phyloP scores from a whole-genome alignment of 2,113 vertebrate genomes.

The Malurus elegans region DNA sequence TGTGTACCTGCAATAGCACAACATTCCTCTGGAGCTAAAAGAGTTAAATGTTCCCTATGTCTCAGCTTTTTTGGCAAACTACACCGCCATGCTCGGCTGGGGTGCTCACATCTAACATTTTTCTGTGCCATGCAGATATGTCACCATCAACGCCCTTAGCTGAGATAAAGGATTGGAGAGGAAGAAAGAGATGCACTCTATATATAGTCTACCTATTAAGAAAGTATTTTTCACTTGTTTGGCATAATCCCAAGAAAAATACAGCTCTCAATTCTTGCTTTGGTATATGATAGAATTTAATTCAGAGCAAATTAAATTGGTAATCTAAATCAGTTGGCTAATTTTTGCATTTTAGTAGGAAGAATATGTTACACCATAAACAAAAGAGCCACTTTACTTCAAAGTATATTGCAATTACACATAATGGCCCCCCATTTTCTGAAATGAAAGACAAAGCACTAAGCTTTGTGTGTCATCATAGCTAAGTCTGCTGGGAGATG shows the following conservation, averaged over 20 bases:
- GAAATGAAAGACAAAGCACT: constrained; percentile 22
- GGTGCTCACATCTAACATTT: not conserved
- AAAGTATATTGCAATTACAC: constrained; percentile 31
- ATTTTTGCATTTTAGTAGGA: constrained; percentile 6
- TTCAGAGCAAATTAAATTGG: constrained; percentile 15
- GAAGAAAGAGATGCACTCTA: not conserved
- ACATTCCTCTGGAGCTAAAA: not conserved
- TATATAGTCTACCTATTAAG: not conserved
- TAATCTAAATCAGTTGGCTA: constrained; percentile 33
- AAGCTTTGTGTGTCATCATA: not conserved
- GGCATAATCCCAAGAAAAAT: not conserved
- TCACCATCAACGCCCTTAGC: not conserved
- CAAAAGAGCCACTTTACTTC: constrained; percentile 30
- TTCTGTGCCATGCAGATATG: not conserved
- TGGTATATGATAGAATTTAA: not conserved
- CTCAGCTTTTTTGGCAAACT: not conserved
- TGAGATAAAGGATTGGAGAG: not conserved
- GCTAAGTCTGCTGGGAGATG: constrained; percentile 11
- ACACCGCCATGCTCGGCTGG: not conserved
- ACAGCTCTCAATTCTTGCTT: not conserved
- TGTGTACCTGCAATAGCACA: not conserved
- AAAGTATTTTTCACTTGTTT: not conserved
- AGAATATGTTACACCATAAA: constrained; percentile 30
- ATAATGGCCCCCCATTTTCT: constrained; percentile 28
- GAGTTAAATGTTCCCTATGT: not conserved